A percentile compares a stretch with the other conserved stretches of the same genome.
Conservation (phyloP, 2,797 vertebrate genomes). For the Manis javanica region DNA sequence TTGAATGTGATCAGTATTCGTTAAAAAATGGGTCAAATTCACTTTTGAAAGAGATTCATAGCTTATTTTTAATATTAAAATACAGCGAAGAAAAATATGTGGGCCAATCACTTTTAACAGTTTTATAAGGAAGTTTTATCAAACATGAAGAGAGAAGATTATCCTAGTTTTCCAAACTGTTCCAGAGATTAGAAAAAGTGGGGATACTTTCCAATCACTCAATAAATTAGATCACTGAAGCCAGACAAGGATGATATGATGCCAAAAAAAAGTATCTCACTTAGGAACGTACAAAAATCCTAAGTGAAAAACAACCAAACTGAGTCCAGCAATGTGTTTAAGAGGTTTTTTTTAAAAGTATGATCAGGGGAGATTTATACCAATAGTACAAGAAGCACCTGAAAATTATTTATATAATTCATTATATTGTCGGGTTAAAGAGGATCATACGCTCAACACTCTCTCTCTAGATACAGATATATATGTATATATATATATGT, state of each 20-base stretch:
- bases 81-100: rapidly evolving
- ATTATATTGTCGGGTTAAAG: background rate
- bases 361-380: too few species aligned
- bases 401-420: background rate
- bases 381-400: background rate
- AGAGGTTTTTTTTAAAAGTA: background rate
- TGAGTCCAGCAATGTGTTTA: background rate
- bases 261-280: too few species aligned
- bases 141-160: background rate
- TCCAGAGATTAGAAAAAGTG: too few species aligned
- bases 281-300: background rate
- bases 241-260: background rate
- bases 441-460: background rate
- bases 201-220: too few species aligned
- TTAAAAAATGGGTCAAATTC: background rate
- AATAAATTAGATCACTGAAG: too few species aligned
- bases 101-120: background rate
- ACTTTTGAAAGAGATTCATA: background rate
- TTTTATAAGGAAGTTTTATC: too few species aligned
- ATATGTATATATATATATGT: too few species aligned
- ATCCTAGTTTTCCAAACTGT: background rate
- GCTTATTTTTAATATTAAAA: background rate
- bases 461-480: too few species aligned
- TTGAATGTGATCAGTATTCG: background rate
- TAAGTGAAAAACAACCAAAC: background rate